Conservation (phyloP, 2,888 invertebrate genomes). For the Diarsia brunnea region DNA sequence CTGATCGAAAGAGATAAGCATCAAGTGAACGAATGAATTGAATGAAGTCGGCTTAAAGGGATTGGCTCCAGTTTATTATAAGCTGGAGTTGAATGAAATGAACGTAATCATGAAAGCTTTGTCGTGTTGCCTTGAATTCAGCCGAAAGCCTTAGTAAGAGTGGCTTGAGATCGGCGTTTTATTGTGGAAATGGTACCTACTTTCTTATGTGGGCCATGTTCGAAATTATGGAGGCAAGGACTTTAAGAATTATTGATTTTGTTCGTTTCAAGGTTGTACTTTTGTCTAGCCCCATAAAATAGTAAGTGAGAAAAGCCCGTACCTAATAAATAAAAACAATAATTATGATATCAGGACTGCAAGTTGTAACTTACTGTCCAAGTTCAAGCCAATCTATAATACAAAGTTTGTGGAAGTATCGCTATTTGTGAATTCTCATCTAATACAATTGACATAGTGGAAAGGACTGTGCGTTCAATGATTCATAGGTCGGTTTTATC, state of each 20-base stretch:
- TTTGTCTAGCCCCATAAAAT: neutral
- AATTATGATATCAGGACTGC: no score
- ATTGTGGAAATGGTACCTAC: constrained; percentile 8
- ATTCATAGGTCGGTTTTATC: neutral
- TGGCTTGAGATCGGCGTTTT: constrained; percentile 45
- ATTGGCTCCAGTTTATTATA: constrained; percentile 67
- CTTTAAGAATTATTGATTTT: neutral
- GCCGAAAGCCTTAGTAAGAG: constrained; percentile 44
- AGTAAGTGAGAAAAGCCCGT: neutral
- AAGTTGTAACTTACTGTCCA: neutral
- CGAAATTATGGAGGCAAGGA: neutral
- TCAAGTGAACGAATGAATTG: constrained; percentile 49
- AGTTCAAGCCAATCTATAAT: neutral
- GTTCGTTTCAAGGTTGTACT: neutral
- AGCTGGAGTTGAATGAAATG: constrained; percentile 53
- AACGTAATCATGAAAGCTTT: constrained; percentile 81
- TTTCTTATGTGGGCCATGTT: constrained; percentile 19
- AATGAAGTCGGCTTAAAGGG: constrained; percentile 61
- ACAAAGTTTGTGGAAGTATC: neutral
- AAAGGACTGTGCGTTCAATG: neutral
- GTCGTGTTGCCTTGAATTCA: constrained; percentile 73
- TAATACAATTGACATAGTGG: neutral
- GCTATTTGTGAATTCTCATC: neutral
- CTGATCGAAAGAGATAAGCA: constrained; percentile 69
- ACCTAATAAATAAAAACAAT: no score